phyloP scores from a whole-genome alignment of 2,113 vertebrate species.

The Chloroceryle aenea region DNA sequence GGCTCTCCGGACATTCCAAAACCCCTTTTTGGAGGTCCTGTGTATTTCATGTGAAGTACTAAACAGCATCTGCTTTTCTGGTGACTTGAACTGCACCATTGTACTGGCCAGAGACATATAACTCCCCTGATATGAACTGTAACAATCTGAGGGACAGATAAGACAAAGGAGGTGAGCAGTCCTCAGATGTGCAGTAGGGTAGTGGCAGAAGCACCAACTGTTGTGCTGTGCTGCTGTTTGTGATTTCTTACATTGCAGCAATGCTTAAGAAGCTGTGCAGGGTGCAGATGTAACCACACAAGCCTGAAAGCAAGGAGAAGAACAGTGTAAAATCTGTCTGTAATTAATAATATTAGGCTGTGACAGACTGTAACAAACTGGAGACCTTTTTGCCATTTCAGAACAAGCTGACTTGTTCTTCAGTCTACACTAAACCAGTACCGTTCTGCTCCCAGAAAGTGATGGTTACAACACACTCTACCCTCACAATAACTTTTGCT shows the following conservation, averaged over 20 bases:
- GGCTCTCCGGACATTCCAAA: not conserved
- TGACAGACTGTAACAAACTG: not conserved
- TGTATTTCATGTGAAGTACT: not conserved
- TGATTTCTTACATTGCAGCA: not conserved
- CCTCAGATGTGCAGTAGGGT: accelerated
- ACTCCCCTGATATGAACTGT: not conserved
- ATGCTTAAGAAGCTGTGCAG: not conserved
- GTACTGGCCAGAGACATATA: not conserved
- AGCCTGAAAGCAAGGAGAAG: not conserved
- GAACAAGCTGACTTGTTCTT: not conserved
- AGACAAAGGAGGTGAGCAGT: not conserved
- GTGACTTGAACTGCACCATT: not conserved
- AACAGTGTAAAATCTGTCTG: not conserved
- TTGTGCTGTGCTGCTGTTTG: not conserved
- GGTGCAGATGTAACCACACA: accelerated
- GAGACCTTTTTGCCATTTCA: not conserved
- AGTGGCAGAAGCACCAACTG: not conserved
- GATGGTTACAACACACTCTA: not conserved
- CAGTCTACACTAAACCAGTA: not conserved
- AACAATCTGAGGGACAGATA: not conserved
- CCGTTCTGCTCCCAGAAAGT: not conserved
- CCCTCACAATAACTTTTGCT: not conserved
- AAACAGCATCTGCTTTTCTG: not conserved
- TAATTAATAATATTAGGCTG: not conserved
- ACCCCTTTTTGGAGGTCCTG: accelerated